Conservation (phyloP, 1,140 invertebrate species). For the Calycopis cecrops region DNA sequence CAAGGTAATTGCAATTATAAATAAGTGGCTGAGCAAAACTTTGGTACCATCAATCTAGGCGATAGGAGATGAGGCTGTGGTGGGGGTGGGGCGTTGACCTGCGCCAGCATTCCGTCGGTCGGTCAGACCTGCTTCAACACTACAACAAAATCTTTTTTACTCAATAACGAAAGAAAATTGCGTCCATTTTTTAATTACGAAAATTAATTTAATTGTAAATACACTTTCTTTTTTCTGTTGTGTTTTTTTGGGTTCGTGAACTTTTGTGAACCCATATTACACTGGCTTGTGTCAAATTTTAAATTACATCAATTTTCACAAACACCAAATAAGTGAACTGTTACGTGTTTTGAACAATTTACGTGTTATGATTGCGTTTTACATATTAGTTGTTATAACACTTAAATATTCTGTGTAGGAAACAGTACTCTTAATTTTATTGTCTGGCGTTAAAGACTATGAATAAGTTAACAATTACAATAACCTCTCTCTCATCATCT, state of each 20-base stretch:
- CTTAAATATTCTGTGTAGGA: too few species aligned
- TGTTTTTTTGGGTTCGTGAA: not conserved
- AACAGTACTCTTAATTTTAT: too few species aligned
- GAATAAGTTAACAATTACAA: too few species aligned
- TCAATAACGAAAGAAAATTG: constrained; percentile 6
- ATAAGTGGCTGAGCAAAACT: constrained; percentile 23
- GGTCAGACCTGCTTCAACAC: constrained; percentile 56
- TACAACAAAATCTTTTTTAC: constrained; percentile 19
- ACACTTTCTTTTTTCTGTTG: constrained; percentile 1
- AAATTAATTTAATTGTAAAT: not conserved
- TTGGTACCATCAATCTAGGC: constrained; percentile 52
- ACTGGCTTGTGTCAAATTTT: not conserved
- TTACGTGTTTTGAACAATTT: not conserved
- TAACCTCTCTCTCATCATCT: too few species aligned
- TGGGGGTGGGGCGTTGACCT: constrained; percentile 35
- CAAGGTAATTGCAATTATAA: constrained; percentile 12
- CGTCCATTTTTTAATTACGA: not conserved
- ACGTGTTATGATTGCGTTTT: not conserved
- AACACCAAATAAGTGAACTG: constrained; percentile 1
- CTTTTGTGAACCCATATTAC: not conserved
- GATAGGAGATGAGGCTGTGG: constrained; percentile 56
- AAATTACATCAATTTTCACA: constrained; percentile 3
- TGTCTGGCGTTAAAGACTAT: too few species aligned
- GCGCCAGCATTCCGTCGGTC: constrained; percentile 49
- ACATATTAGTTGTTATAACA: too few species aligned